phyloP scores from a whole-genome alignment of 2,797 vertebrate genomes.

The Tokudaia tokunoshimensis region DNA sequence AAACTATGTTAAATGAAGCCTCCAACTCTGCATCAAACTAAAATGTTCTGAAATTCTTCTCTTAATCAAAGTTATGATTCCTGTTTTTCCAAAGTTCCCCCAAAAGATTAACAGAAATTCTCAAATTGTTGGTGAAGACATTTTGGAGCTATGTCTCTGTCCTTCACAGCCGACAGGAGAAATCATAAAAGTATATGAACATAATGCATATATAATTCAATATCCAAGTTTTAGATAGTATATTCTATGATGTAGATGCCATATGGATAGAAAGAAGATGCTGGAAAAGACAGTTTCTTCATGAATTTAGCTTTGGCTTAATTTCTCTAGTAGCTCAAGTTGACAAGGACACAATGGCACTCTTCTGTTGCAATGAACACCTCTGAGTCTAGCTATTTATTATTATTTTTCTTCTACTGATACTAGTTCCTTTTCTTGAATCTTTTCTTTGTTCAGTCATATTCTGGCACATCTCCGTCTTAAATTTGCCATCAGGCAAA shows the following conservation, averaged over 20 bases:
- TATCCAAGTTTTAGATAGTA: conserved; percentile 17
- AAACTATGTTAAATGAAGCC: background rate
- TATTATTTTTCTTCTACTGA: conserved; percentile 16
- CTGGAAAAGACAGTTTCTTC: conserved; percentile 31
- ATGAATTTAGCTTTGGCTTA: conserved; percentile 33
- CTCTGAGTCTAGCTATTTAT: background rate
- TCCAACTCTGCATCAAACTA: background rate
- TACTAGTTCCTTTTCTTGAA: conserved; percentile 16
- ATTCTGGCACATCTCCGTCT: background rate
- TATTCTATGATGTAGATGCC: background rate
- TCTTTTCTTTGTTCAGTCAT: background rate
- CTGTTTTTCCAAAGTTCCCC: background rate
- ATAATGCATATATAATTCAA: background rate
- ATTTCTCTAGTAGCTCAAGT: background rate
- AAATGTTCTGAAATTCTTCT: background rate
- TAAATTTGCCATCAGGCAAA: background rate
- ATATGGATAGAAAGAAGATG: background rate
- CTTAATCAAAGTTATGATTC: background rate
- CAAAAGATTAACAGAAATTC: background rate
- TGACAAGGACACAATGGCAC: background rate
- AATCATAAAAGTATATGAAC: background rate
- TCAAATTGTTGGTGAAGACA: background rate
- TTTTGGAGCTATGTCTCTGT: background rate
- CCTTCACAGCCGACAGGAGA: background rate
- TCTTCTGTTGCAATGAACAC: background rate